Evolutionary conservation across 1,140 invertebrate genomes (phyloP), one percentile per base, ranked within the genome.

Genomic region (Hetaerina americana): DNA sequence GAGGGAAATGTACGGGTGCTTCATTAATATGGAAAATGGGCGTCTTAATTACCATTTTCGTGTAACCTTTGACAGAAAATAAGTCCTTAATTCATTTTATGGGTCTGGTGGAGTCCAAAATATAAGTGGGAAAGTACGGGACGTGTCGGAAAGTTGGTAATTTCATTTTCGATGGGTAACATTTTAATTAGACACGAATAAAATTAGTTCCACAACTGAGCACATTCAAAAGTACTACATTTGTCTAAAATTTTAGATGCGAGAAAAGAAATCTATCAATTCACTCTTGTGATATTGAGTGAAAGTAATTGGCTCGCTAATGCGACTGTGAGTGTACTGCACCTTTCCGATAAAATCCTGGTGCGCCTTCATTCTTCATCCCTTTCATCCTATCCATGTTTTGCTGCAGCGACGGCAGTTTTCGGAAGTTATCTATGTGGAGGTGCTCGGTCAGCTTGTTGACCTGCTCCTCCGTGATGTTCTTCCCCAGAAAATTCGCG

Each of bases 401-500:
- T 5, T 57, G 15, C 15, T 3, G 22, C 3, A 57, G 22, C 10
- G 40, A 18, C 22, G 40, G 40, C 15, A 18, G 15, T 5, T 57
- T 57, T 57, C 10, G 2, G 22, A 57, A 57, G 22, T n/a, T 57
- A 10, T 57, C 40, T 18, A 57, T 57, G 15, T 57, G 40, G 12
- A 70, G 69, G 26, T 70, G 69, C 24, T 29, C 31, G 12, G 18
- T 26, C 3, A 70, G 31, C 22, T 49, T 49, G 18, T 27, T 25
- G 15, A 70, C n/a, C 31, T 70, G 27, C 12, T 31, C 31, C 18
- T 70, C 69, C 22, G 24, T 28, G 8, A 87, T 78, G 0, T 76
- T 26, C 66, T 83, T 85, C 0, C 82, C 79, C 0, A 92, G 77
- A 77, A 91, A 92, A 0, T 79, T 73, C 0, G 85, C 84, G 6